Base-by-base conservation (phyloP, 1,140 invertebrate genomes). In the Spodoptera litura region DNA sequence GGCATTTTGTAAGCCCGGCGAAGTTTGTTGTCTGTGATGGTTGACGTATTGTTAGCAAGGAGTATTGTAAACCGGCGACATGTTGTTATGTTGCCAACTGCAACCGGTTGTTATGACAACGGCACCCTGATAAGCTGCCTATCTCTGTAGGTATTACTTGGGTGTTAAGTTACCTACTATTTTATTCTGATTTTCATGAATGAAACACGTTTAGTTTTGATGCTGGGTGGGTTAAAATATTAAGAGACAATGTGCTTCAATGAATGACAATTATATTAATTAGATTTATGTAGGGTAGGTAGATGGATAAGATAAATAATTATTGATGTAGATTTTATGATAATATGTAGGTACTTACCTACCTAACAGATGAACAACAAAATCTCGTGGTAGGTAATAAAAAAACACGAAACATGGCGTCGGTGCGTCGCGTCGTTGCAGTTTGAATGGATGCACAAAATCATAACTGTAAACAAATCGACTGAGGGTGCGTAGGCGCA, bases 61-160 rank as follows among this genome's bases (percentile, higher is more conserved):
- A 11, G 1, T 61, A 59, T 61, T 44, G 71, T 59, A 27, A 15
- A 55, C 12, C 10, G 6, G 38, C 38, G 12, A 8, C 20, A 20
- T 20, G 56, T 61, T 59, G 38, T 58, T 59, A 68, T 73, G 38
- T 44, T 61, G 56, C 35, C 53, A 31, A 72, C 70, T 56, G 27
- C 56, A 25, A 49, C 20, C 56, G 55, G 71, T 73, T 73, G 71
- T 73, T 73, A 73, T 73, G 71, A 73, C 71, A 73, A 59, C 55
- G 38, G 38, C 11, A 49, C n/a, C 15, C 62, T 66, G 61, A 66
- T 66, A 66, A 51, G 38, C 61, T n/a, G 20, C 9, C 13, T 64
- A 15, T 20, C 15, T 49, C 35, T 25, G 15, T 64, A n/a, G n/a
- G n/a, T n/a, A 2, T 15, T 66, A 20, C 20, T 20, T 20, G 25